phyloP scores from a whole-genome alignment of 2,797 vertebrate genomes.

The Argentina silus region DNA sequence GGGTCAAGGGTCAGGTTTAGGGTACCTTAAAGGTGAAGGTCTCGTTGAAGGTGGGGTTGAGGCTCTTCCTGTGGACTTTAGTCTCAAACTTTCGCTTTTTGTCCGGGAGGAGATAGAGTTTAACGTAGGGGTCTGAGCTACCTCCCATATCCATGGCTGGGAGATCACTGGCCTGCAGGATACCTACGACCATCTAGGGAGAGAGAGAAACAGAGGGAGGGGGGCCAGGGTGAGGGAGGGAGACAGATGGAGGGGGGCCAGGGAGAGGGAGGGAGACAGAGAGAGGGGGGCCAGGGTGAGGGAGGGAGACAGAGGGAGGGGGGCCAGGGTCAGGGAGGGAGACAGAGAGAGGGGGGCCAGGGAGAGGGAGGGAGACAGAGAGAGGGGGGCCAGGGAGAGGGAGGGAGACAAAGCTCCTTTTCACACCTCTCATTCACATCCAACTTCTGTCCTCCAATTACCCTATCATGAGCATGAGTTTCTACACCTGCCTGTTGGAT shows the following conservation, averaged over 20 bases:
- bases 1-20: constrained; percentile 2
- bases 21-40: constrained; percentile 94
- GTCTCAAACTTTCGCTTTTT: constrained; percentile 99
- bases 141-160: constrained; percentile 97
- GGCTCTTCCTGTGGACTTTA: constrained; percentile 96
- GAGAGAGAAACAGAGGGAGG: neutral
- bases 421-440: no score
- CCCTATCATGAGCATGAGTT: no score
- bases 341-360: no score
- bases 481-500: no score
- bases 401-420: neutral
- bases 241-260: neutral
- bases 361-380: neutral
- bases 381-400: neutral
- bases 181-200: constrained; percentile 89
- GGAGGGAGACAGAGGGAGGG: constrained; percentile 2
- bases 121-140: constrained; percentile 96
- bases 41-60: constrained; percentile 95
- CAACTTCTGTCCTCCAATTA: no score
- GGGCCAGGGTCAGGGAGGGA: no score
- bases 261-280: constrained; percentile 1
- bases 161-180: constrained; percentile 91
- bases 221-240: neutral
- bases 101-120: constrained; percentile 93
- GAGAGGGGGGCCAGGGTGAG: constrained; percentile 10